Conservation (phyloP, 2,888 invertebrate species). For the Lycaena phlaeas region DNA sequence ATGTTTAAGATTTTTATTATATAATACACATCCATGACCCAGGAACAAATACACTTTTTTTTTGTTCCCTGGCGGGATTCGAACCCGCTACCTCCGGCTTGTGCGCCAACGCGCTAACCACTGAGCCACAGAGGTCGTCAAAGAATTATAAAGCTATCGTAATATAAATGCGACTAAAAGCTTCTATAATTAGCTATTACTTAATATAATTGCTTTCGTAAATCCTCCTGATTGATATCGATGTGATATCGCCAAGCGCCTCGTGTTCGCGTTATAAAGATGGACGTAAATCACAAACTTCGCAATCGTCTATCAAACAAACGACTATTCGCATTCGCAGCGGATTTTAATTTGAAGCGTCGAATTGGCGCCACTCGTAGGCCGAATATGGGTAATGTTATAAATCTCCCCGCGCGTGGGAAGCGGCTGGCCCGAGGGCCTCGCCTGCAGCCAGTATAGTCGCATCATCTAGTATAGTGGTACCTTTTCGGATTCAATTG, state of each 20-base stretch:
- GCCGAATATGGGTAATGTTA: conserved; percentile 70
- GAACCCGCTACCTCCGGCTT: too few relatives aligned
- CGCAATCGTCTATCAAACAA: conserved; percentile 53
- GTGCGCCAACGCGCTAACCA: too few relatives aligned
- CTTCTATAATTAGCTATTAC: too few relatives aligned
- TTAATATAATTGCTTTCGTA: too few relatives aligned
- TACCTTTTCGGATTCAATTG: conserved; percentile 44
- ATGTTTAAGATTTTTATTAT: too few relatives aligned
- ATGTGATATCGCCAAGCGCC: conserved; percentile 14
- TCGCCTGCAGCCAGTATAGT: conserved; percentile 17
- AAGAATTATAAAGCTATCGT: too few relatives aligned
- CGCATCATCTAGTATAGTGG: conserved; percentile 21
- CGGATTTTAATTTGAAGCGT: conserved; percentile 64
- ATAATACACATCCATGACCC: too few relatives aligned
- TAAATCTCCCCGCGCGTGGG: conserved; percentile 54
- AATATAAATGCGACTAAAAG: too few relatives aligned
- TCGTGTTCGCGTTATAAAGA: conserved; percentile 12
- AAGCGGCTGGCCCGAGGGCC: conserved; percentile 36
- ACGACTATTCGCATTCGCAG: conserved; percentile 47
- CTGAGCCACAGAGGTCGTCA: too few relatives aligned
- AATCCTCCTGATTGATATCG: conserved; percentile 15
- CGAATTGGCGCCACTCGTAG: conserved; percentile 67
- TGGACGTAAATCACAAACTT: conserved; percentile 52
- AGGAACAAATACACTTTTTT: too few relatives aligned
- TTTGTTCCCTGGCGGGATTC: too few relatives aligned